phyloP scores from a whole-genome alignment of 2,888 invertebrate genomes.

The Folsomia candida region DNA sequence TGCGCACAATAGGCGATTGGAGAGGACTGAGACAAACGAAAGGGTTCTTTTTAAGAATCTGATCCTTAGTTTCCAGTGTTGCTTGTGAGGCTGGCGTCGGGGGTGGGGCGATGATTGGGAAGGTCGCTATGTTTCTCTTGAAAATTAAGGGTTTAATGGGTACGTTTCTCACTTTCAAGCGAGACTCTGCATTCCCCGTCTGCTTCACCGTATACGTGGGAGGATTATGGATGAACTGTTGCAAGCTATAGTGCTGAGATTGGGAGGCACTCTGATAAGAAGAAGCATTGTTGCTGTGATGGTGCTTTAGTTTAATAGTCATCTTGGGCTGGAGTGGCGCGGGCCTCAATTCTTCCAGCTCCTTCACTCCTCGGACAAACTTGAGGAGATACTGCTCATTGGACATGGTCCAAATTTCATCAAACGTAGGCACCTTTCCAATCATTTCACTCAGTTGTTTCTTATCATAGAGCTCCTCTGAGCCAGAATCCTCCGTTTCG shows the following conservation, averaged over 20 bases:
- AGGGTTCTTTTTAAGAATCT: neutral
- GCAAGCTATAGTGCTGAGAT: neutral
- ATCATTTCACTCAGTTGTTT: conserved; percentile 43
- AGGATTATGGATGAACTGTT: neutral
- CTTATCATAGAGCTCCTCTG: conserved; percentile 44
- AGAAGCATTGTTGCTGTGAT: too few relatives aligned
- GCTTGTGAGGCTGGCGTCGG: neutral
- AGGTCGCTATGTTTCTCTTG: conserved; percentile 19
- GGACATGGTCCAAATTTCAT: conserved; percentile 45
- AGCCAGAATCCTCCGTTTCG: conserved; percentile 64
- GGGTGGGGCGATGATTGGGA: neutral
- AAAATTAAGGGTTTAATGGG: conserved; percentile 36
- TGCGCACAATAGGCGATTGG: neutral
- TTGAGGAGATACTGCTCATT: conserved; percentile 46
- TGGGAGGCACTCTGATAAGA: neutral
- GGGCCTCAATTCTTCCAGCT: conserved; percentile 38
- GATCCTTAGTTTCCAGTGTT: neutral
- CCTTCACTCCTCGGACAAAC: conserved; percentile 43
- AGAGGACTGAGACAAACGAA: neutral
- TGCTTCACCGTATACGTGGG: conserved; percentile 29
- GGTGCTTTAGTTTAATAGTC: neutral
- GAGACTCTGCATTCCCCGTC: conserved; percentile 13
- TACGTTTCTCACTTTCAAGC: conserved; percentile 32
- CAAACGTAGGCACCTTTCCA: conserved; percentile 26
- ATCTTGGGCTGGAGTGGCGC: conserved; percentile 6